Evolutionary conservation across 2,113 vertebrate genomes (phyloP).

Genomic region (Callaeas wilsoni): DNA sequence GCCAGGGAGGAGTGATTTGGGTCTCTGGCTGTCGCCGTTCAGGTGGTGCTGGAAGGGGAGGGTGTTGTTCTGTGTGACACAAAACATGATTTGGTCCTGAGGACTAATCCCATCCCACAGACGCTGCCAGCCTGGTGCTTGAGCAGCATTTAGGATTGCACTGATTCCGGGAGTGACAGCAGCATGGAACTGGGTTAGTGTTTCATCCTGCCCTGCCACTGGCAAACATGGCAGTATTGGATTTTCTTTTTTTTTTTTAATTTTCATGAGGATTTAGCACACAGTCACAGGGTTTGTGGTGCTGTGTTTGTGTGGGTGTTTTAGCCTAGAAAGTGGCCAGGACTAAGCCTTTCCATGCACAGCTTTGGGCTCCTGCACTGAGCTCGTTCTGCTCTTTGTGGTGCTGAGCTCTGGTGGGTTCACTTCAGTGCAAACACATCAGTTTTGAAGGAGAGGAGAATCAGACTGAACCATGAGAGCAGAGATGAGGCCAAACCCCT

Average conservation of each 20-base stretch:
- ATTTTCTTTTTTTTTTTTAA: not conserved
- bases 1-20: rapidly evolving
- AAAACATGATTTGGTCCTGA: not conserved
- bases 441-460: not conserved
- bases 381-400: not conserved
- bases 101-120: not conserved
- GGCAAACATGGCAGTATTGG: not conserved
- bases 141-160: not conserved
- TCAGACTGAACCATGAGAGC: not conserved
- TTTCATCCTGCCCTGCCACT: not conserved
- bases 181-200: not conserved
- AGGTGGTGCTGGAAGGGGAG: not conserved
- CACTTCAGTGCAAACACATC: not conserved
- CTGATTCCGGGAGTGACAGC: not conserved
- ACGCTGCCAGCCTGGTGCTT: not conserved
- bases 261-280: not conserved
- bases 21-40: not conserved
- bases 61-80: not conserved
- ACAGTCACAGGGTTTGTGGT: not conserved
- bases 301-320: not conserved
- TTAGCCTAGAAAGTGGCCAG: not conserved
- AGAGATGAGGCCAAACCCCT: not conserved
- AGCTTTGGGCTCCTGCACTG: not conserved
- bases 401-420: not conserved
- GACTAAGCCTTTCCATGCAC: not conserved